Evolutionary conservation across 2,888 invertebrate species (phyloP).

Genomic region (Oscheius sp.): DNA sequence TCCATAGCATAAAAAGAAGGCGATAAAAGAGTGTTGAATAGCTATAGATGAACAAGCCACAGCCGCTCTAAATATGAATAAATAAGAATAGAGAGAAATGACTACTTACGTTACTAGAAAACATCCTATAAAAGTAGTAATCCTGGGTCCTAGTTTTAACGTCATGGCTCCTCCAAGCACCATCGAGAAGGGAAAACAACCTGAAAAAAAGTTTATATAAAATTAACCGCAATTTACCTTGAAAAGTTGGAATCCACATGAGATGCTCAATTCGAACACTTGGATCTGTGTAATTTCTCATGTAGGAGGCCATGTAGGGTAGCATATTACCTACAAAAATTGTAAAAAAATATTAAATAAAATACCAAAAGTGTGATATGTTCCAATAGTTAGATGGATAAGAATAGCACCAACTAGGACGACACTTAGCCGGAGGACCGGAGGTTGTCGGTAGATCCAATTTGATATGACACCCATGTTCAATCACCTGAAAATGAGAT

Average conservation of each 20-base stretch:
- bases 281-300: constrained; percentile 66
- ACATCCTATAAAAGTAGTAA: constrained; percentile 65
- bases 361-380: constrained; percentile 68
- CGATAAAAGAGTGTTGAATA: constrained; percentile 59
- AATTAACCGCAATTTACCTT: constrained; percentile 40
- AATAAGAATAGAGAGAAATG: not conserved
- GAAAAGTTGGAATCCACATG: constrained; percentile 69
- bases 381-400: constrained; percentile 68
- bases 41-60: constrained; percentile 63
- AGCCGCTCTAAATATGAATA: constrained; percentile 47
- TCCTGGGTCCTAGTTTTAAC: constrained; percentile 53
- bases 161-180: constrained; percentile 66
- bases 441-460: constrained; percentile 44
- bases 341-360: not conserved
- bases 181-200: constrained; percentile 70
- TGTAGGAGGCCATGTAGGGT: constrained; percentile 69
- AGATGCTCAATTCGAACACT: constrained; percentile 61
- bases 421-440: constrained; percentile 49
- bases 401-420: constrained; percentile 67
- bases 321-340: constrained; percentile 65
- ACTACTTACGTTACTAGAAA: constrained; percentile 55
- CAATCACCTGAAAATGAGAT: constrained; percentile 4
- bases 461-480: constrained; percentile 25
- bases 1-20: constrained; percentile 65
- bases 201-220: constrained; percentile 31